These are phyloP conservation scores for Drosophila barbarae DNA, from an alignment of 2,888 invertebrate genomes.

Conservation along the genomic window DNA sequence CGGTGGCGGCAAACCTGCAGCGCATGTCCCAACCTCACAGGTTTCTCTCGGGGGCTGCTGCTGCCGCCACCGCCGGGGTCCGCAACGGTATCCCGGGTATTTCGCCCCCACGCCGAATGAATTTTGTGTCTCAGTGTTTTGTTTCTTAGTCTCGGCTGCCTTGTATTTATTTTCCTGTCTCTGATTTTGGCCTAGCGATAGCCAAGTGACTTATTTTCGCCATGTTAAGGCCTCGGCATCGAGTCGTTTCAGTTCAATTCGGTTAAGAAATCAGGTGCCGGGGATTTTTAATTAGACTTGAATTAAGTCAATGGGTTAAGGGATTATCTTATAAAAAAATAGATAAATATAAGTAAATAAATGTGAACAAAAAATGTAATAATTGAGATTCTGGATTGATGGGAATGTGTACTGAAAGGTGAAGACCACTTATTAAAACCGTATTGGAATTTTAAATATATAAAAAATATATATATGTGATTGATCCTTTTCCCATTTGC, in stretches of 20 bases:
- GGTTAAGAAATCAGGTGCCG: constrained; percentile 8
- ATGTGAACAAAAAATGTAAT: not conserved
- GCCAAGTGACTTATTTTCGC: constrained; percentile 55
- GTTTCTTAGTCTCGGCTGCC: not conserved
- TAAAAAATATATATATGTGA: too few relatives aligned
- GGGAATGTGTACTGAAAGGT: too few relatives aligned
- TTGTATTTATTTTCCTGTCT: constrained; percentile 30
- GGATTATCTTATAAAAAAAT: too few relatives aligned
- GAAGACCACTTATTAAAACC: too few relatives aligned
- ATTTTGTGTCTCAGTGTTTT: constrained; percentile 25
- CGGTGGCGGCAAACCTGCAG: constrained; percentile 37
- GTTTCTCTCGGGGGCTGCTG: constrained; percentile 1
- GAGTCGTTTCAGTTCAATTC: not conserved
- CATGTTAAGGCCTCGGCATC: constrained; percentile 8
- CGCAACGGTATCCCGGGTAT: constrained; percentile 11
- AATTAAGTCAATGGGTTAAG: not conserved
- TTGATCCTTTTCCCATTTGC: not conserved
- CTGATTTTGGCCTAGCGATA: constrained; percentile 53
- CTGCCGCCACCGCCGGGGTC: too few relatives aligned
- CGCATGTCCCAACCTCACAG: constrained; percentile 48
- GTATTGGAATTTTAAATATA: too few relatives aligned
- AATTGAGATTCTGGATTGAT: too few relatives aligned
- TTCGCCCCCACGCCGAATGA: constrained; percentile 48
- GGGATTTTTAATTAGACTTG: not conserved
- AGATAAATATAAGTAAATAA: not conserved